Conservation (phyloP, 2,888 invertebrate genomes). For the Lacanobia oleracea region DNA sequence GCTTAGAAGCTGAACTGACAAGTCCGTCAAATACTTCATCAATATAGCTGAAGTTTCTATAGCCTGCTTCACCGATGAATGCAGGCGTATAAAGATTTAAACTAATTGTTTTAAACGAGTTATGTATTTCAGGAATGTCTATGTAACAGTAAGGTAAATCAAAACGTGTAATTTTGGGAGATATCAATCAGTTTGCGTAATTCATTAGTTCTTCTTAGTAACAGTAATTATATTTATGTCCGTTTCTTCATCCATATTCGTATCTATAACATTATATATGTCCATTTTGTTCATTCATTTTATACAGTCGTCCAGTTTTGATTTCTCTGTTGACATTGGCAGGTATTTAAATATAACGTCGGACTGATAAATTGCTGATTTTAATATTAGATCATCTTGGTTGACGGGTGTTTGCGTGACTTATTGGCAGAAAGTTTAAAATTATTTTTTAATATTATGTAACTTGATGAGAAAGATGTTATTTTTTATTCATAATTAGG, state of each 20-base stretch:
- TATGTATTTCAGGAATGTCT: not conserved
- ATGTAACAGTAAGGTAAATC: not conserved
- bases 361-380: conserved; percentile 31
- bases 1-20: conserved; percentile 22
- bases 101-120: not conserved
- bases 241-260: conserved; percentile 24
- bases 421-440: conserved; percentile 49
- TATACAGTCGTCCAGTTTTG: conserved; percentile 25
- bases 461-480: conserved; percentile 19
- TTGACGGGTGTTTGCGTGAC: conserved; percentile 36
- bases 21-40: conserved; percentile 41
- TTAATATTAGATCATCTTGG: conserved; percentile 35
- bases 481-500: not conserved
- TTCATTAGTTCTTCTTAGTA: not conserved
- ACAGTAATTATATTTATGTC: not conserved
- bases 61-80: not conserved
- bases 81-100: not conserved
- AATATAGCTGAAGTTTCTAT: conserved; percentile 18
- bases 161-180: not conserved
- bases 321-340: conserved; percentile 35
- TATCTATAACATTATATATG: conserved; percentile 1
- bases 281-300: conserved; percentile 21
- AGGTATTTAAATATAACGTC: conserved; percentile 15
- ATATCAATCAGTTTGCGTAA: not conserved
- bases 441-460: conserved; percentile 15